Evolutionary conservation across 2,797 vertebrate species (phyloP).

Genomic region (Bovichtus diacanthus): DNA sequence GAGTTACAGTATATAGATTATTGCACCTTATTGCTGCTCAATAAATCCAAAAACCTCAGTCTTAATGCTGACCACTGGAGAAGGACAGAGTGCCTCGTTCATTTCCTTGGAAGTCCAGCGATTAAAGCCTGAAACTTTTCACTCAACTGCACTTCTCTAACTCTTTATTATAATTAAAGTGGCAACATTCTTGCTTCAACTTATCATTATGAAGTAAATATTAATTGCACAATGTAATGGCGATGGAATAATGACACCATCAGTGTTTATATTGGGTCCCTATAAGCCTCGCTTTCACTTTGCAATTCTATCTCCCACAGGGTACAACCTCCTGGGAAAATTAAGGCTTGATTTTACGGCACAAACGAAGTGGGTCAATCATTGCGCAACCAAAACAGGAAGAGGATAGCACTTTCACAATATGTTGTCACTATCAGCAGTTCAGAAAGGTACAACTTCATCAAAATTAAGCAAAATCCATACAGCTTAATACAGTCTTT

Average conservation of each 20-base stretch:
- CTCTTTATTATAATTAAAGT: not conserved
- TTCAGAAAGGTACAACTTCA: not conserved
- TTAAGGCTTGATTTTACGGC: too few species aligned
- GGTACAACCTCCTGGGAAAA: too few species aligned
- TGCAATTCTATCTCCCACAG: too few species aligned
- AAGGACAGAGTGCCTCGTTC: not conserved
- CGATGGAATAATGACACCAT: too few species aligned
- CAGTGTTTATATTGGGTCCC: too few species aligned
- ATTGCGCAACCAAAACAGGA: too few species aligned
- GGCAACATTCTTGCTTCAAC: too few species aligned
- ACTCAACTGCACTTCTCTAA: constrained; percentile 1
- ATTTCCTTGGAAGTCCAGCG: constrained; percentile 7
- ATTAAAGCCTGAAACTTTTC: constrained; percentile 4
- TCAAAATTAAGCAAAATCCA: not conserved
- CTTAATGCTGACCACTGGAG: constrained; percentile 20
- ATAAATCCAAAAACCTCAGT: constrained; percentile 16
- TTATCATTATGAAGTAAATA: too few species aligned
- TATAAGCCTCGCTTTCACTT: too few species aligned
- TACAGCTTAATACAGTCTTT: not conserved
- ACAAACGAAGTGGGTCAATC: too few species aligned
- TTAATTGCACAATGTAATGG: too few species aligned
- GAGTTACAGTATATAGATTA: not conserved
- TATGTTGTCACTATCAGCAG: not conserved
- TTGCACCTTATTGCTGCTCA: not conserved
- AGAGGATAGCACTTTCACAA: too few species aligned